A percentile compares a stretch with the other conserved stretches of the same genome.
Evolutionary conservation across 2,888 invertebrate species (phyloP).

Genomic region (Campopleginae sp.): DNA sequence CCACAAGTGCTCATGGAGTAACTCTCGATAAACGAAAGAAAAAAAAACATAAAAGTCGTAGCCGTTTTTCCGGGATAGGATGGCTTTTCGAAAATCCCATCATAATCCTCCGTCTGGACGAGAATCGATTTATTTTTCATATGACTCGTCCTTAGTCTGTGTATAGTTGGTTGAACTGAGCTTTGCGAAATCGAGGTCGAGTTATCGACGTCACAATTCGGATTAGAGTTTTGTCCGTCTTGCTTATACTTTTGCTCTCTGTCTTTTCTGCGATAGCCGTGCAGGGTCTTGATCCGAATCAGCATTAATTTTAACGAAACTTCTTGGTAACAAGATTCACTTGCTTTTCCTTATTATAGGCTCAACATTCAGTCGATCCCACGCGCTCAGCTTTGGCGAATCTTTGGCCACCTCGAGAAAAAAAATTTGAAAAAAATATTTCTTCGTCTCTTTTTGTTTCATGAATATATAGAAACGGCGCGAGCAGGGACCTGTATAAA

Average conservation of each 20-base stretch:
- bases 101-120: conserved; percentile 46
- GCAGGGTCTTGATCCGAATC: conserved; percentile 32
- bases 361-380: not conserved
- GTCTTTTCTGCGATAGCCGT: not conserved
- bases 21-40: not conserved
- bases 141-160: conserved; percentile 27
- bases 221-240: conserved; percentile 23
- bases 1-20: conserved; percentile 1
- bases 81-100: conserved; percentile 54
- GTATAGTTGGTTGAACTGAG: not conserved
- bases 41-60: conserved; percentile 31
- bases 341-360: not conserved
- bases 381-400: not conserved
- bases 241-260: not conserved
- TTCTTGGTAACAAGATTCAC: not conserved
- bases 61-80: conserved; percentile 21
- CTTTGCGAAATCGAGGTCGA: conserved; percentile 36
- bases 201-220: conserved; percentile 41
- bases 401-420: not conserved
- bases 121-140: conserved; percentile 60
- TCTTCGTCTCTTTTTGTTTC: not conserved
- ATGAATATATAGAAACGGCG: not conserved
- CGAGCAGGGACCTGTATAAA: not conserved
- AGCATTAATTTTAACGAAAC: conserved; percentile 38
- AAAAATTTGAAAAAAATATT: not conserved